phyloP scores from a whole-genome alignment of 2,888 invertebrate species.

The Xiphydria camelus region DNA sequence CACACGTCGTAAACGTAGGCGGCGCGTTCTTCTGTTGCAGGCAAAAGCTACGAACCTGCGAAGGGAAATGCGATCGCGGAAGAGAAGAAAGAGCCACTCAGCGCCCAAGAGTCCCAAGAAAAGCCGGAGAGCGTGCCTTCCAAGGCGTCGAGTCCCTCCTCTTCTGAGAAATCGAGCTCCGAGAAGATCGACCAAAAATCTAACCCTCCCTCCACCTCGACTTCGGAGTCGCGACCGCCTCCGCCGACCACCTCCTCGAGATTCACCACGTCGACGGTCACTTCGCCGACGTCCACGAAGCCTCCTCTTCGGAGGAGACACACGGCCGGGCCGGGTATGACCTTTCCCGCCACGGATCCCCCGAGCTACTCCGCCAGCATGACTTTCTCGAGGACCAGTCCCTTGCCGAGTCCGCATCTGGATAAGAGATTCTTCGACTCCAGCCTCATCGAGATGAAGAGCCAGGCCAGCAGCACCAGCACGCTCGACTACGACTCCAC shows the following conservation, averaged over 20 bases:
- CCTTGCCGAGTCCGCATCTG: conserved; percentile 67
- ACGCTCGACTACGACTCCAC: conserved; percentile 63
- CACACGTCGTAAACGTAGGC: too few species aligned
- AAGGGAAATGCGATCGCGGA: background rate
- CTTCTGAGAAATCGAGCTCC: conserved; percentile 51
- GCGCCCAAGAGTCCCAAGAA: conserved; percentile 32
- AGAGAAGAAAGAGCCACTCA: conserved; percentile 24
- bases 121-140: conserved; percentile 39
- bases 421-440: conserved; percentile 83
- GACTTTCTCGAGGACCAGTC: conserved; percentile 56
- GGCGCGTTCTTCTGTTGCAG: too few species aligned
- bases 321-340: conserved; percentile 53
- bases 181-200: conserved; percentile 50
- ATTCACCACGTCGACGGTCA: conserved; percentile 48
- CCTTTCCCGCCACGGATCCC: conserved; percentile 53
- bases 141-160: conserved; percentile 44
- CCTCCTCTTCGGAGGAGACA: conserved; percentile 49
- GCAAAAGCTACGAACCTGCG: conserved; percentile 38
- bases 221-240: conserved; percentile 35
- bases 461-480: conserved; percentile 67
- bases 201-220: conserved; percentile 31
- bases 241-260: conserved; percentile 34
- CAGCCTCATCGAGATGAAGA: conserved; percentile 79
- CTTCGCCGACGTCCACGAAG: conserved; percentile 49
- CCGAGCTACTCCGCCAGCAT: conserved; percentile 53